Conservation (phyloP, 1,140 invertebrate species). For the Schlechtendalia chinensis region DNA sequence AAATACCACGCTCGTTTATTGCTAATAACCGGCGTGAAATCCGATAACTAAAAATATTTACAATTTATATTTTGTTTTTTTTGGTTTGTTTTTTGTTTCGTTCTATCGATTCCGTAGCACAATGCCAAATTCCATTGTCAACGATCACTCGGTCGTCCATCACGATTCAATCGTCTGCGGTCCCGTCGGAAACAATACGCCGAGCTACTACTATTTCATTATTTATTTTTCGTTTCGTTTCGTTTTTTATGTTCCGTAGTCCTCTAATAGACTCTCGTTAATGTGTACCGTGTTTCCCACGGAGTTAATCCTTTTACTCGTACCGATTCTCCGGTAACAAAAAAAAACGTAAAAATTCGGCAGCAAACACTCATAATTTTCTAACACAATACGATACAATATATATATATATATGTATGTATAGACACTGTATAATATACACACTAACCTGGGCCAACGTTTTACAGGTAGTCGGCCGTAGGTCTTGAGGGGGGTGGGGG, state of each 20-base stretch:
- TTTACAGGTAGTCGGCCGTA: slow-evolving; percentile 26
- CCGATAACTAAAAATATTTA: slow-evolving; percentile 9
- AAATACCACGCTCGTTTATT: slow-evolving; percentile 10
- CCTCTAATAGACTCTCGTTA: slow-evolving; percentile 41
- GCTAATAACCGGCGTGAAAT: slow-evolving; percentile 33
- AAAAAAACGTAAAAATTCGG: slow-evolving; percentile 1
- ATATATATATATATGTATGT: too few species aligned
- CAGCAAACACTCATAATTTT: slow-evolving; percentile 7
- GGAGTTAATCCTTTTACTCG: slow-evolving; percentile 44
- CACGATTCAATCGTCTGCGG: slow-evolving; percentile 43
- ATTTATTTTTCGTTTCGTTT: neutral
- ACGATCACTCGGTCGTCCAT: slow-evolving; percentile 22
- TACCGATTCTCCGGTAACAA: slow-evolving; percentile 9
- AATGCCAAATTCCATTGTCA: slow-evolving; percentile 43
- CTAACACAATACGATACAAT: slow-evolving; percentile 4
- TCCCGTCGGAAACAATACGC: slow-evolving; percentile 31
- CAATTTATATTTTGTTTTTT: too few species aligned
- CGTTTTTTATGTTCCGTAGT: neutral
- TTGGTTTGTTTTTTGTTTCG: neutral
- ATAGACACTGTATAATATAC: neutral
- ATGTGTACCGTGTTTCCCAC: slow-evolving; percentile 37
- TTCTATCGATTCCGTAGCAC: slow-evolving; percentile 3
- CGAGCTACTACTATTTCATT: slow-evolving; percentile 31
- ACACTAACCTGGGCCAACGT: slow-evolving; percentile 46
- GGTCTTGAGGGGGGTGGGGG: too few species aligned